These are phyloP conservation scores for Bombus balteatus DNA, from an alignment of 1,140 invertebrate genomes.

Conservation along the genomic window DNA sequence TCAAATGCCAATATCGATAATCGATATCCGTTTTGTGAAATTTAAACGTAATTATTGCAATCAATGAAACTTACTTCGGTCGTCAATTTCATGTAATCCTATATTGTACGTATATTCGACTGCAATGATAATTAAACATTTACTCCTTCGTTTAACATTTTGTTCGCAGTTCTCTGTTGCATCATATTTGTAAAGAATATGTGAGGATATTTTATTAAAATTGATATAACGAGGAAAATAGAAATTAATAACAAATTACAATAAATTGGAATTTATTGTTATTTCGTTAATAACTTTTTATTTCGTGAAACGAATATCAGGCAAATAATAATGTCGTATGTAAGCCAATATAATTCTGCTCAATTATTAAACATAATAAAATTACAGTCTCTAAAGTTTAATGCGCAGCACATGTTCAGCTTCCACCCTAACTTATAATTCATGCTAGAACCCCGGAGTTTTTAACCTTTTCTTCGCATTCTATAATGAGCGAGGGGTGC, in stretches of 20 bases:
- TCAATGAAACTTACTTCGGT: slow-evolving; percentile 4
- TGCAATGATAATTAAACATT: not conserved
- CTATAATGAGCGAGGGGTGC: slow-evolving; percentile 39
- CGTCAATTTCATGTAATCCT: not conserved
- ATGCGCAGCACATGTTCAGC: slow-evolving; percentile 66
- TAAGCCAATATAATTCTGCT: slow-evolving; percentile 12
- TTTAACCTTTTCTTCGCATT: slow-evolving; percentile 70
- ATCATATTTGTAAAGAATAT: not conserved
- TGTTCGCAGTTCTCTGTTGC: not conserved
- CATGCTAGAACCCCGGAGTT: slow-evolving; percentile 55
- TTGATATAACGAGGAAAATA: not conserved
- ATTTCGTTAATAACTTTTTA: not conserved
- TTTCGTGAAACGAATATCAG: not conserved
- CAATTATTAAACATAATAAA: slow-evolving; percentile 55
- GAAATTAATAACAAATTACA: not conserved
- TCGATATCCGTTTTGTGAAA: slow-evolving; percentile 23
- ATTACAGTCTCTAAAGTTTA: slow-evolving; percentile 52
- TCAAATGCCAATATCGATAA: slow-evolving; percentile 19
- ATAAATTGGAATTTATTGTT: not conserved
- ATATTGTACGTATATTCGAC: too few relatives aligned
- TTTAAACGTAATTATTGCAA: slow-evolving; percentile 26
- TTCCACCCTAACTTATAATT: slow-evolving; percentile 68
- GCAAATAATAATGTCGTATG: not conserved
- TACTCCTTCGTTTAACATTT: not conserved
- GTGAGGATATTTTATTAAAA: not conserved